phyloP scores from a whole-genome alignment of 2,113 vertebrate genomes.

The Corythoichthys intestinalis region DNA sequence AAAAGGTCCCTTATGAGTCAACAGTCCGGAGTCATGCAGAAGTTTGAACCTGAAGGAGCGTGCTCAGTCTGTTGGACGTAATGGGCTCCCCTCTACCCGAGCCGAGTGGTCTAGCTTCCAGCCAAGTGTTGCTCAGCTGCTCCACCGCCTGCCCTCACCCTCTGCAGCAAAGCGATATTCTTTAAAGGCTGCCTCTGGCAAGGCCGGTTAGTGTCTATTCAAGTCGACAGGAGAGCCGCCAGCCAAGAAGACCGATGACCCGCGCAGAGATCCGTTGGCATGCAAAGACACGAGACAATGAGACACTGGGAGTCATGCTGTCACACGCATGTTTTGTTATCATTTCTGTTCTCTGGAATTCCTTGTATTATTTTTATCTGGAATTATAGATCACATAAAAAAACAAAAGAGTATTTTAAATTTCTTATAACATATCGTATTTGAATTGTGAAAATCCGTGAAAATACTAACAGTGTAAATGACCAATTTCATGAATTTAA shows the following conservation, averaged over 20 bases:
- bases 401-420: too few species aligned
- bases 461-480: too few species aligned
- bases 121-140: constrained; percentile 44
- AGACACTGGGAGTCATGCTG: constrained; percentile 37
- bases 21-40: constrained; percentile 26
- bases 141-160: constrained; percentile 22
- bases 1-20: constrained; percentile 64
- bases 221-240: constrained; percentile 71
- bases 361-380: constrained; percentile 4
- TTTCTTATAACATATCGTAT: too few species aligned
- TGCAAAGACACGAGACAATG: constrained; percentile 49
- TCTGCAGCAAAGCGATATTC: constrained; percentile 65
- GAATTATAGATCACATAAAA: too few species aligned
- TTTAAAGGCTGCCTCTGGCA: constrained; percentile 65
- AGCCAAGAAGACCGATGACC: constrained; percentile 73
- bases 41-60: constrained; percentile 51
- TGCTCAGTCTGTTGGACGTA: constrained; percentile 57
- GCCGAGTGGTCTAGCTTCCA: neutral
- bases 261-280: constrained; percentile 60
- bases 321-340: constrained; percentile 12
- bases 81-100: constrained; percentile 12
- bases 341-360: constrained; percentile 10
- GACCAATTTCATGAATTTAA: too few species aligned
- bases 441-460: too few species aligned
- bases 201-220: constrained; percentile 71